A percentile compares a stretch with the other conserved stretches of the same genome.
These are phyloP conservation scores for Chelonoidis abingdonii DNA, from an alignment of 2,113 vertebrate genomes.

Conservation along the genomic window DNA sequence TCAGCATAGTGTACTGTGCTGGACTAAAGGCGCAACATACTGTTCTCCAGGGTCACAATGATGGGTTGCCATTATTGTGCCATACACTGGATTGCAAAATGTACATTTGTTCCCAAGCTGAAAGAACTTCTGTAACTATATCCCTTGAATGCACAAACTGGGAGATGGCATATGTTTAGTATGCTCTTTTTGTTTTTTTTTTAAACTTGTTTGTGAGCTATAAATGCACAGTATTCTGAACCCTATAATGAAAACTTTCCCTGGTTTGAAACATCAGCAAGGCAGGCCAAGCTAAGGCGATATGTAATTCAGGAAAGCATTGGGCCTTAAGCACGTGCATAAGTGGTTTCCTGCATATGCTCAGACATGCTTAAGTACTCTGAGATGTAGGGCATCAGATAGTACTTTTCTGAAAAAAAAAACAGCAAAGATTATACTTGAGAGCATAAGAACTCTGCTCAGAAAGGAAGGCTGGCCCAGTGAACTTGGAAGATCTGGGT, in stretches of 20 bases:
- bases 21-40: slow-evolving; percentile 44
- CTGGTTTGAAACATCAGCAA: slow-evolving; percentile 36
- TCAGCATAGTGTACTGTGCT: slow-evolving; percentile 27
- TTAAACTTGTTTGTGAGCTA: slow-evolving; percentile 72
- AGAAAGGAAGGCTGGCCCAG: no score
- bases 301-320: not conserved
- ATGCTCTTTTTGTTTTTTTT: slow-evolving; percentile 73
- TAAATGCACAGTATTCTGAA: slow-evolving; percentile 66
- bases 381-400: not conserved
- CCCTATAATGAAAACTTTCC: slow-evolving; percentile 22
- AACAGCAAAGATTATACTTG: not conserved
- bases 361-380: not conserved
- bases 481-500: not conserved
- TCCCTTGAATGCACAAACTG: slow-evolving; percentile 50
- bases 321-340: not conserved
- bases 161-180: slow-evolving; percentile 52
- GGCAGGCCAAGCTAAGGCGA: not conserved
- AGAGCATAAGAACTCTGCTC: not conserved
- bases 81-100: slow-evolving; percentile 59
- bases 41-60: not conserved
- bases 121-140: slow-evolving; percentile 64
- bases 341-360: not conserved
- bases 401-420: not conserved
- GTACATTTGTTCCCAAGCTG: slow-evolving; percentile 62
- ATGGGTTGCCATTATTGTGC: slow-evolving; percentile 54